Base-by-base conservation (phyloP, 1,140 invertebrate genomes). In the Euura lappo region DNA sequence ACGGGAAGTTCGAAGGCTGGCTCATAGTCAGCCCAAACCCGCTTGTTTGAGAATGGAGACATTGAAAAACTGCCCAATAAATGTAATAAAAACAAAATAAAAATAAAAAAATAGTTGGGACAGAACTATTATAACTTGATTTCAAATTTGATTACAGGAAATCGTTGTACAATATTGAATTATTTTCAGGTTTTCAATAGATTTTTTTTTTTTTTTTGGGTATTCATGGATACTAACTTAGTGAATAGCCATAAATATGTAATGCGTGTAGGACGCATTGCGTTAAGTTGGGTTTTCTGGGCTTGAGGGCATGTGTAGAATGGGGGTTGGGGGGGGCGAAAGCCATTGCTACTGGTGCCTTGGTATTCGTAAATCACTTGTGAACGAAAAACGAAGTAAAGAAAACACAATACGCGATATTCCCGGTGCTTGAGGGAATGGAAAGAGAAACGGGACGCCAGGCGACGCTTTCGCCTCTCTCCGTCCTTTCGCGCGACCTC, bases 231-330 rank as follows among this genome's bases (percentile, higher is more conserved):
- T 28, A 28, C 28, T 28, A 28, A 28, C 28, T 28, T 1, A 28
- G 28, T 28, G 28, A 28, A 28, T 28, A 78, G 82, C 86, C 86
- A 88, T 88, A 88, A 88, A 88, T 87, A 87, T 87, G 86, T 86
- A 87, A 87, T 87, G 85, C 83, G 79, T 82, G 70, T 73, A 28
- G 28, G 28, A 28, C 78, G 79, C 84, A 83, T 86, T 84, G 79
- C 8, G 51, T 60, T 60, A 60, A n/a, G 51, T 60, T 4, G 13
- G 13, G 51, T 60, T n/a, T 11, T 68, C 70, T 42, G 69, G 67
- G 73, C 72, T 78, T 73, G 75, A 73, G 66, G 73, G 64, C 65
- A 45, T 75, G 67, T 46, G 64, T 44, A n/a, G 42, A 4, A 60
- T 51, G 46, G 13, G 67, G 67, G 28, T 28, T 28, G 28, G 28